These are phyloP conservation scores for Sceloporus tristichus DNA, from an alignment of 2,113 vertebrate genomes.

Conservation along the genomic window DNA sequence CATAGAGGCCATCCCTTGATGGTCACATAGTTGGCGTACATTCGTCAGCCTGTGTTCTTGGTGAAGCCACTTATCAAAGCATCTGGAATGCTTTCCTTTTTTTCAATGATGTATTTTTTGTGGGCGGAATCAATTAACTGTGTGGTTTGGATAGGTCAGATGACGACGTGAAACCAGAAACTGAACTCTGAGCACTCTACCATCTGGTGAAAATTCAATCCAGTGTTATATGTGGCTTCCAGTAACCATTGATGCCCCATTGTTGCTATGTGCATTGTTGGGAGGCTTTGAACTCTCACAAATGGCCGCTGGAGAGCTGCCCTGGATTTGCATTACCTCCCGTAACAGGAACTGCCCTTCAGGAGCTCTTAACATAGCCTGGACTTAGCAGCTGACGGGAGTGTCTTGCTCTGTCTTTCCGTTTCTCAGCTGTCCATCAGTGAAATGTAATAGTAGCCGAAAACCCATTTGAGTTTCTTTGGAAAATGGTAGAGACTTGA, in stretches of 20 bases:
- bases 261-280: fast-evolving
- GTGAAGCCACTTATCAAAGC: slow-evolving; percentile 9
- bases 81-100: background rate
- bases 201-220: slow-evolving; percentile 45
- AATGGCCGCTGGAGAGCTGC: background rate
- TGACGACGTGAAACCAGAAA: slow-evolving; percentile 57
- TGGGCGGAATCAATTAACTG: slow-evolving; percentile 56
- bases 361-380: slow-evolving; percentile 2
- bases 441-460: slow-evolving; percentile 30
- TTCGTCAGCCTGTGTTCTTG: slow-evolving; percentile 31
- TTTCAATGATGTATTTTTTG: fast-evolving
- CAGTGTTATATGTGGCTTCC: slow-evolving; percentile 51
- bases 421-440: background rate
- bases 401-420: background rate
- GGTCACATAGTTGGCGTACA: slow-evolving; percentile 6
- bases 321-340: fast-evolving
- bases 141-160: slow-evolving; percentile 50
- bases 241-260: background rate
- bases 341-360: background rate
- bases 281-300: background rate
- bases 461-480: background rate
- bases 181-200: slow-evolving; percentile 44
- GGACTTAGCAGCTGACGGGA: slow-evolving; percentile 24
- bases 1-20: background rate
- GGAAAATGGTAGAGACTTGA: fast-evolving